Base-by-base conservation (phyloP, 2,113 vertebrate genomes). In the Aythya baeri region DNA sequence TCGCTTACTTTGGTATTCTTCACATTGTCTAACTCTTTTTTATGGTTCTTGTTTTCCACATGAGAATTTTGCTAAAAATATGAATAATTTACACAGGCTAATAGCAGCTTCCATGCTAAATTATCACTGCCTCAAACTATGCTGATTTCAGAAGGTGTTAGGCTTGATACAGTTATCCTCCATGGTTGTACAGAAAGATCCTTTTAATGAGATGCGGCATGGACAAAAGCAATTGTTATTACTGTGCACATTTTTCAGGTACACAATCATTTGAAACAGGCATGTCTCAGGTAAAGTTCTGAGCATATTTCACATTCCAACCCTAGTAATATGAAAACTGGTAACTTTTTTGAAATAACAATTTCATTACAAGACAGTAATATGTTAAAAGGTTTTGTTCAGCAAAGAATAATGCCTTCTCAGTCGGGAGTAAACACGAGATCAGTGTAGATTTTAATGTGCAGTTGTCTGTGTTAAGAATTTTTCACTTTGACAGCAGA, bases 11-110 rank as follows among this genome's bases (percentile, higher is more conserved):
- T 23, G 9, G 1, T 63, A 70, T 80, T 86, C 54, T 43, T 91
- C 38, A 38, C 11, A 25, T 68, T 74, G 13, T 63, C 22, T 78
- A 75, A 27, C 27, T 77, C 7, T 61, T 87, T 91, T 83, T 84
- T 61, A n/a, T 20, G 82, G 22, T 59, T 27, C 43, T 50, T 65
- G 6, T 44, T 75, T 89, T 79, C 52, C 38, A 68, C 61, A 86
- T 46, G 23, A 65, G 17, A 62, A 65, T 72, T 61, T 63, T 82
- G 17, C 36, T 86, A 78, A 93, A 96, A 86, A 41, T 67, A 63
- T 84, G 61, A 92, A 92, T 94, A 84, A 95, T 93, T 75, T 82
- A 94, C 86, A 21, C 38, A 92, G 38, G 34, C 17, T 91, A 89
- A 91, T 72, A 84, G 32, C 32, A 78, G 13, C 3, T 92, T 92